Conservation (phyloP, 1,140 invertebrate species). For the Aphidius ervi region DNA sequence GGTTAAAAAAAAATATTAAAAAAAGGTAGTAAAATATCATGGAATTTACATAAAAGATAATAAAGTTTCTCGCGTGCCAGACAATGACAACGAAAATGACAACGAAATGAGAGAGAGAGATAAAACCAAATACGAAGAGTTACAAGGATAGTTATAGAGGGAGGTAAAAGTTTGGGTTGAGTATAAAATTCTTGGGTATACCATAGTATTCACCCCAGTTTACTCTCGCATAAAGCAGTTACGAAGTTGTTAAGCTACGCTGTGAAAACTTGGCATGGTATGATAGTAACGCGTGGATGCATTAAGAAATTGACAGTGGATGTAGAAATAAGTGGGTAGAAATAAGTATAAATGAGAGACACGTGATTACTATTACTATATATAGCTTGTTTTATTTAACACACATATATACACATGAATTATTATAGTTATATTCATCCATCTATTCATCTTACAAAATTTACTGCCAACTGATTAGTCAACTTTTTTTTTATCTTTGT, state of each 20-base stretch:
- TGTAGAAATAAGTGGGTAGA: neutral
- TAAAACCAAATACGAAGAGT: neutral
- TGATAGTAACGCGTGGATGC: constrained; percentile 15
- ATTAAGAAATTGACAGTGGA: constrained; percentile 19
- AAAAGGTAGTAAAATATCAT: neutral
- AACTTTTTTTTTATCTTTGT: too few relatives aligned
- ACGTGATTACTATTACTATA: too few relatives aligned
- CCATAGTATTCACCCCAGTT: constrained; percentile 13
- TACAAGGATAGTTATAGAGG: neutral
- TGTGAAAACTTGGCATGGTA: constrained; percentile 22
- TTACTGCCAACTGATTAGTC: too few relatives aligned
- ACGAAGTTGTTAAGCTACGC: constrained; percentile 27
- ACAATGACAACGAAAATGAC: neutral
- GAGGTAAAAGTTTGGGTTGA: neutral
- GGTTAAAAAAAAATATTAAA: too few relatives aligned
- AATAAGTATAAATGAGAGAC: too few relatives aligned
- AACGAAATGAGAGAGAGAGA: neutral
- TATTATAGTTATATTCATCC: too few relatives aligned
- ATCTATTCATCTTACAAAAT: too few relatives aligned
- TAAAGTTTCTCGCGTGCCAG: constrained; percentile 10
- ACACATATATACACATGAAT: too few relatives aligned
- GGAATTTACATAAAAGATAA: constrained; percentile 14
- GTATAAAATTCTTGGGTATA: constrained; percentile 1
- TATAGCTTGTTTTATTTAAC: too few relatives aligned
- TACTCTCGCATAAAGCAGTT: constrained; percentile 30